Conservation (phyloP, 2,113 vertebrate species). For the Pimephales promelas region DNA sequence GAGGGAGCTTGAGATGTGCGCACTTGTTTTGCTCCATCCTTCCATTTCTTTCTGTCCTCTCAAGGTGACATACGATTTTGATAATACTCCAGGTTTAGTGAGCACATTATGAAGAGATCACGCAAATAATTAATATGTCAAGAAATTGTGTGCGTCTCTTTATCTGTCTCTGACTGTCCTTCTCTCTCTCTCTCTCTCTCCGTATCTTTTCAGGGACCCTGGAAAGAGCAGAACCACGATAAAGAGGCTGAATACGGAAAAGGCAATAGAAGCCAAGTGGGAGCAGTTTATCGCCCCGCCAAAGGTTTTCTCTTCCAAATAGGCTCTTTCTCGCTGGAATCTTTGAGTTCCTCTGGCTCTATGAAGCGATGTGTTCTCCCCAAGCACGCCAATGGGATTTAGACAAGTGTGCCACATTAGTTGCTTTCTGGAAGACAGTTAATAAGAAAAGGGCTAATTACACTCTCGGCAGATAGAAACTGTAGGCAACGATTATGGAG, state of each 20-base stretch:
- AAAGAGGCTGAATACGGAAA: constrained; percentile 74
- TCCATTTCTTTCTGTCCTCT: constrained; percentile 6
- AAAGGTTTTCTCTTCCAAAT: constrained; percentile 54
- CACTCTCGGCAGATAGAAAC: neutral
- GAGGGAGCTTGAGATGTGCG: neutral
- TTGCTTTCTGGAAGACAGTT: neutral
- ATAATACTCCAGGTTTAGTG: constrained; percentile 55
- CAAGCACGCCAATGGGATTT: neutral
- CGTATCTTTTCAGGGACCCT: constrained; percentile 71
- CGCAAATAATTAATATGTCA: constrained; percentile 57
- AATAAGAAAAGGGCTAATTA: constrained; percentile 9
- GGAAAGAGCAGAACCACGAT: constrained; percentile 69
- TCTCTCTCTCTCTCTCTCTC: constrained; percentile 23
- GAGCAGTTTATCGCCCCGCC: constrained; percentile 69
- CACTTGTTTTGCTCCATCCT: constrained; percentile 11
- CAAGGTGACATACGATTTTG: constrained; percentile 64
- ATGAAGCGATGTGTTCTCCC: neutral
- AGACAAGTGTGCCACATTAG: constrained; percentile 14
- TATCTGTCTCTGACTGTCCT: constrained; percentile 45
- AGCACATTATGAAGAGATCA: constrained; percentile 52
- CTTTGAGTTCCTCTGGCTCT: constrained; percentile 3
- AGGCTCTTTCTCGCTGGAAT: neutral
- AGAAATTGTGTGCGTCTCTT: constrained; percentile 29
- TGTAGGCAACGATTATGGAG: neutral
- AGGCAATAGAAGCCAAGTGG: constrained; percentile 71